Evolutionary conservation across 2,888 invertebrate genomes (phyloP).

Genomic region (Nemurella pictetii): DNA sequence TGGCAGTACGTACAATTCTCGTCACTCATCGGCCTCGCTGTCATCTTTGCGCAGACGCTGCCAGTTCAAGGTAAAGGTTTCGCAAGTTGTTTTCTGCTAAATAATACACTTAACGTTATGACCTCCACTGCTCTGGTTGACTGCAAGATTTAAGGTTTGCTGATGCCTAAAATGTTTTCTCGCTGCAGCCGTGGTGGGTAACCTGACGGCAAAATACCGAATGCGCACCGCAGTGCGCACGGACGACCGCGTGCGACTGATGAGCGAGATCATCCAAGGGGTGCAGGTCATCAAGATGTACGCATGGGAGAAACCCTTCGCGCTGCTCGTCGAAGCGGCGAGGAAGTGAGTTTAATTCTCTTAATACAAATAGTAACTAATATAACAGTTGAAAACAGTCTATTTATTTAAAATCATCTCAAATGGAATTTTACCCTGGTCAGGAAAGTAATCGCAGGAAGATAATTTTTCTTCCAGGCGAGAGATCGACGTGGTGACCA

Average conservation of each 20-base stretch:
- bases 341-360: slow-evolving; percentile 19
- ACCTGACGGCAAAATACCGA: slow-evolving; percentile 52
- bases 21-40: slow-evolving; percentile 52
- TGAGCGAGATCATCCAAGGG: slow-evolving; percentile 92
- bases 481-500: slow-evolving; percentile 35
- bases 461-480: slow-evolving; percentile 18
- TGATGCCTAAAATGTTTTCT: not conserved
- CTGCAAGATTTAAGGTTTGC: too few relatives aligned
- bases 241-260: slow-evolving; percentile 86
- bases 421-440: too few relatives aligned
- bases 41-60: slow-evolving; percentile 63
- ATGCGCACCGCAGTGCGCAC: slow-evolving; percentile 80
- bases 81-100: too few relatives aligned
- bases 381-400: too few relatives aligned
- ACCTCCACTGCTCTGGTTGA: too few relatives aligned
- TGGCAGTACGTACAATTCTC: slow-evolving; percentile 56
- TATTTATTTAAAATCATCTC: too few relatives aligned
- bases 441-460: too few relatives aligned
- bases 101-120: too few relatives aligned
- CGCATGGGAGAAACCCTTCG: slow-evolving; percentile 80
- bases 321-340: not conserved
- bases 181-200: slow-evolving; percentile 48
- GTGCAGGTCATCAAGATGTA: slow-evolving; percentile 92
- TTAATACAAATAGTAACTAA: too few relatives aligned
- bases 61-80: slow-evolving; percentile 65